Evolutionary conservation across 2,888 invertebrate species (phyloP).

Genomic region (Drosophila nigricruria): DNA sequence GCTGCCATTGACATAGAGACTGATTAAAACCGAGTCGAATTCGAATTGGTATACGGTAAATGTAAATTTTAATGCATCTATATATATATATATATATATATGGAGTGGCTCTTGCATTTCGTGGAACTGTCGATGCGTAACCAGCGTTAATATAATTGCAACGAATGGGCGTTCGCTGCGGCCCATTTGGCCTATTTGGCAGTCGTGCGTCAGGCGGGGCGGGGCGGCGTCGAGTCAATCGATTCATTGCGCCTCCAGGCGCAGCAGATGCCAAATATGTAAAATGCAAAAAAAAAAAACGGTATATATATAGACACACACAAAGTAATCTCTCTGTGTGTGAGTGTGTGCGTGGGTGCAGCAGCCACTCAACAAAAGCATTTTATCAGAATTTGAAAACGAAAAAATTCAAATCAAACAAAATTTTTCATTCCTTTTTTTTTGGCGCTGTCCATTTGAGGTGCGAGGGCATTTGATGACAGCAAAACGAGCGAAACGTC

Average conservation of each 20-base stretch:
- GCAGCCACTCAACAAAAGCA: constrained; percentile 39
- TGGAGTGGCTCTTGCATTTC: not conserved
- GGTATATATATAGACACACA: constrained; percentile 20
- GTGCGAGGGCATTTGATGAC: constrained; percentile 64
- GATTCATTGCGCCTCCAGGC: constrained; percentile 10
- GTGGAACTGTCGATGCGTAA: constrained; percentile 43
- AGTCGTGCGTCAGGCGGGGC: constrained; percentile 48
- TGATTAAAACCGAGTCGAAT: constrained; percentile 49
- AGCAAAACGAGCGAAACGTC: constrained; percentile 72
- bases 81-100: not conserved
- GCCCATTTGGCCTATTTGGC: constrained; percentile 64
- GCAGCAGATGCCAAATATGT: constrained; percentile 38
- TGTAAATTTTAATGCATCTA: constrained; percentile 5
- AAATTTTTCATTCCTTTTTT: constrained; percentile 10
- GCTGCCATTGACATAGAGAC: constrained; percentile 48
- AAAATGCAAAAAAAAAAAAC: constrained; percentile 34
- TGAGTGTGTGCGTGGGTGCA: constrained; percentile 17
- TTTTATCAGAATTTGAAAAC: constrained; percentile 1
- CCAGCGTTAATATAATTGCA: constrained; percentile 58
- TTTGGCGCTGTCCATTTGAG: constrained; percentile 54
- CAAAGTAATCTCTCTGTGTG: not conserved
- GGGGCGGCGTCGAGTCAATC: constrained; percentile 5
- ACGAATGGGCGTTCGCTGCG: constrained; percentile 53
- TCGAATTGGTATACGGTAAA: not conserved
- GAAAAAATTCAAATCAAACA: constrained; percentile 18